These are phyloP conservation scores for Callimorpha dominula DNA, from an alignment of 2,888 invertebrate species.

Conservation along the genomic window DNA sequence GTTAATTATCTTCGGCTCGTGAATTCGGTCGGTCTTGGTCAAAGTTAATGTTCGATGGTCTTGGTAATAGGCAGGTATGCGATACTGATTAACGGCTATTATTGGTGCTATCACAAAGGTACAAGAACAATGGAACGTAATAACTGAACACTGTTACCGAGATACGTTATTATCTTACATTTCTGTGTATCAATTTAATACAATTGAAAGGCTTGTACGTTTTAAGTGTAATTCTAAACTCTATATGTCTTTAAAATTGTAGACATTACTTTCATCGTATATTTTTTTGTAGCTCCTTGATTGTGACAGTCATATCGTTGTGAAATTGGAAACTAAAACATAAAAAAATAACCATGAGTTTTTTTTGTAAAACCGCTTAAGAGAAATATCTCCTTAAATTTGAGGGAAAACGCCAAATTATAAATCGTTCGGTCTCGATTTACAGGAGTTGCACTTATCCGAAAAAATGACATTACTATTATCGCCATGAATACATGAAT, in stretches of 20 bases:
- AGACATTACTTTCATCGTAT: neutral
- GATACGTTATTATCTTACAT: conserved; percentile 36
- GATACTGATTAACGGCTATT: conserved; percentile 43
- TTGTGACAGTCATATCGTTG: no score
- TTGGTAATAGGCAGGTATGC: conserved; percentile 22
- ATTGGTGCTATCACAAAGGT: conserved; percentile 47
- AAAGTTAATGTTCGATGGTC: conserved; percentile 51
- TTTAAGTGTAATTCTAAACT: conserved; percentile 6
- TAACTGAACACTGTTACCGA: conserved; percentile 36
- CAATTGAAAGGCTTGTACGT: conserved; percentile 30
- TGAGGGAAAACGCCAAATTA: no score
- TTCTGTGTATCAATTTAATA: conserved; percentile 15
- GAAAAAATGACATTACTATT: no score
- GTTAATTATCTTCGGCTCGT: conserved; percentile 53
- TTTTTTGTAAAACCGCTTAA: no score
- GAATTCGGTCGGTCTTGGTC: conserved; percentile 55
- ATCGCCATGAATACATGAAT: no score
- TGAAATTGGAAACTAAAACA: no score
- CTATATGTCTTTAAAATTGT: neutral
- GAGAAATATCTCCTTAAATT: no score
- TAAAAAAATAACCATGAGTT: no score
- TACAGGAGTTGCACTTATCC: no score
- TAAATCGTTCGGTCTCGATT: no score
- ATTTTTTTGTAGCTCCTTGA: neutral
- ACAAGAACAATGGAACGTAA: conserved; percentile 46